Evolutionary conservation across 2,797 vertebrate genomes (phyloP).

Genomic region (Lacerta agilis): DNA sequence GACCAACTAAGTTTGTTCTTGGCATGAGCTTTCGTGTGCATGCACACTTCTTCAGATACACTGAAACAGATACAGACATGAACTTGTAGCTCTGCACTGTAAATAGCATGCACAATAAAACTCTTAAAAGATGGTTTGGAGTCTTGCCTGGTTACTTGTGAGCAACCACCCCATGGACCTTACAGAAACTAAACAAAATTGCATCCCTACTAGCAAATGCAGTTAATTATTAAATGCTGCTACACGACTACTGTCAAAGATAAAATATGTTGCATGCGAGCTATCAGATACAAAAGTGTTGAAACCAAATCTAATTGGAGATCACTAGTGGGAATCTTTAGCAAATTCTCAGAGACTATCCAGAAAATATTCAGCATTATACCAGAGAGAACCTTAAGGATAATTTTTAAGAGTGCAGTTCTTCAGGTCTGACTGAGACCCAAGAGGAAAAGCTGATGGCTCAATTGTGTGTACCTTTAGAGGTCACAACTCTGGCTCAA

Average conservation of each 20-base stretch:
- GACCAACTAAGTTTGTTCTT: too few relatives aligned
- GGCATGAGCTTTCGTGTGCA: too few relatives aligned
- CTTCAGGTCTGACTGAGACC: background rate
- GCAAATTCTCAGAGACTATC: background rate
- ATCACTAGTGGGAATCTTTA: too few relatives aligned
- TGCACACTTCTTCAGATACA: too few relatives aligned
- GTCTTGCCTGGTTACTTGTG: too few relatives aligned
- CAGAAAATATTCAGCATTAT: background rate
- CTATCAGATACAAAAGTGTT: background rate
- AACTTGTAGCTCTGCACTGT: too few relatives aligned
- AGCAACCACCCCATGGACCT: too few relatives aligned
- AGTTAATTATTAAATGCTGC: background rate
- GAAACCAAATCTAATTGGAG: background rate
- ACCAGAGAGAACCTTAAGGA: background rate
- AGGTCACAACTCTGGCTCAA: slow-evolving; percentile 24
- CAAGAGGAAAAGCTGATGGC: background rate
- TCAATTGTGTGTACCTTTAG: background rate
- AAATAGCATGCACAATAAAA: too few relatives aligned
- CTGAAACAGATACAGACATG: too few relatives aligned
- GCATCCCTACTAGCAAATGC: background rate
- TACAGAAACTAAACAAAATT: background rate
- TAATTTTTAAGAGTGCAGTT: background rate
- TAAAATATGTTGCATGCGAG: background rate
- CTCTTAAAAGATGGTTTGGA: too few relatives aligned
- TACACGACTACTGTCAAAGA: background rate